Conservation (phyloP, 2,888 invertebrate species). For the Gari tellinella region DNA sequence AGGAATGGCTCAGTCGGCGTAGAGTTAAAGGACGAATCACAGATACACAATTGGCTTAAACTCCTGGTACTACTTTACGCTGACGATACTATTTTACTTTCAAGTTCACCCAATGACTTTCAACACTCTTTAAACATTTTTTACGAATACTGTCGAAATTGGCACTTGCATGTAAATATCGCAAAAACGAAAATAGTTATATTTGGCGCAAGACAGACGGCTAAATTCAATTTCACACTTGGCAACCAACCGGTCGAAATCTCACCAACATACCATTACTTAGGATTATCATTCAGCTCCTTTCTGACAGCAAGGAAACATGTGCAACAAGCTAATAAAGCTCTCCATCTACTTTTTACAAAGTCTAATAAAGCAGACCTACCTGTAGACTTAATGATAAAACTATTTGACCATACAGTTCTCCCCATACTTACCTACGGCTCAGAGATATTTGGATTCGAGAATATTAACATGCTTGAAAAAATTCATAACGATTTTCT, state of each 20-base stretch:
- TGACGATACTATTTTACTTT: conserved; percentile 38
- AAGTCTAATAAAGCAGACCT: conserved; percentile 4
- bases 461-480: conserved; percentile 16
- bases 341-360: not conserved
- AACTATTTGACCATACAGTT: conserved; percentile 17
- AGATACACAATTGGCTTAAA: conserved; percentile 14
- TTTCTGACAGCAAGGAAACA: conserved; percentile 10
- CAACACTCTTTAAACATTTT: conserved; percentile 19
- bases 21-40: conserved; percentile 1
- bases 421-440: conserved; percentile 19
- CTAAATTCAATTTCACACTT: not conserved
- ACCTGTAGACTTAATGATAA: conserved; percentile 9
- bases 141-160: conserved; percentile 18
- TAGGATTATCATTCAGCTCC: conserved; percentile 1
- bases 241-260: conserved; percentile 1
- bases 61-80: conserved; percentile 33
- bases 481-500: conserved; percentile 12
- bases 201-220: not conserved
- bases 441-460: conserved; percentile 15
- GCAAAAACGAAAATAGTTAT: conserved; percentile 34
- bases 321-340: conserved; percentile 12
- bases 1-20: conserved; percentile 4
- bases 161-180: conserved; percentile 35
- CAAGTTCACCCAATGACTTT: conserved; percentile 14
- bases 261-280: conserved; percentile 1